Evolutionary conservation across 2,888 invertebrate species (phyloP).

Genomic region (Prosopocoilus inquinatus): DNA sequence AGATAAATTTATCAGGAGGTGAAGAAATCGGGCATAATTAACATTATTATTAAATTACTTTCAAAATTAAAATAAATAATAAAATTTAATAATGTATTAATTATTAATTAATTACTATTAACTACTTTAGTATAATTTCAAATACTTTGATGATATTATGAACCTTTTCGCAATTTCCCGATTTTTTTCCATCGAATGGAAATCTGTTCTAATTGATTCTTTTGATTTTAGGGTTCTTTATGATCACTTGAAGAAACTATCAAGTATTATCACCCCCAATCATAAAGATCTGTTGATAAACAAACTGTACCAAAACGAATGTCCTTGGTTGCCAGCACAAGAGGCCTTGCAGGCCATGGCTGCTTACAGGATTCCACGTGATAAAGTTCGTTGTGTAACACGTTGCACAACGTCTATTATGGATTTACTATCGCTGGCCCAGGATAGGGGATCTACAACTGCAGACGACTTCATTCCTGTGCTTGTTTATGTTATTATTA

Average conservation of each 20-base stretch:
- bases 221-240: constrained; percentile 66
- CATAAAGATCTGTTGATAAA: constrained; percentile 82
- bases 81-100: no score
- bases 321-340: constrained; percentile 95
- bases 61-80: no score
- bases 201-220: no score
- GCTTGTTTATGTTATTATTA: constrained; percentile 92
- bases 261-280: constrained; percentile 70
- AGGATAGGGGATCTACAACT: constrained; percentile 73
- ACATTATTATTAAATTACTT: no score
- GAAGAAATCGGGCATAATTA: no score
- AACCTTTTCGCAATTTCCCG: no score
- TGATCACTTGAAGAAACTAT: constrained; percentile 84
- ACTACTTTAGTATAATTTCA: no score
- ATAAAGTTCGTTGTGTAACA: constrained; percentile 76
- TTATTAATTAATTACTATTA: no score
- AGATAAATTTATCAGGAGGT: no score
- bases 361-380: constrained; percentile 86
- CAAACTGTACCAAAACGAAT: constrained; percentile 82
- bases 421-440: constrained; percentile 86
- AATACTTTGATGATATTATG: no score
- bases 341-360: constrained; percentile 83
- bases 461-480: constrained; percentile 97
- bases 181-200: no score
- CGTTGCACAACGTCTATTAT: constrained; percentile 92